Evolutionary conservation across 64 coral and sea anemone species (phyloP).

Genomic region (Stichodactyla helianthus): DNA sequence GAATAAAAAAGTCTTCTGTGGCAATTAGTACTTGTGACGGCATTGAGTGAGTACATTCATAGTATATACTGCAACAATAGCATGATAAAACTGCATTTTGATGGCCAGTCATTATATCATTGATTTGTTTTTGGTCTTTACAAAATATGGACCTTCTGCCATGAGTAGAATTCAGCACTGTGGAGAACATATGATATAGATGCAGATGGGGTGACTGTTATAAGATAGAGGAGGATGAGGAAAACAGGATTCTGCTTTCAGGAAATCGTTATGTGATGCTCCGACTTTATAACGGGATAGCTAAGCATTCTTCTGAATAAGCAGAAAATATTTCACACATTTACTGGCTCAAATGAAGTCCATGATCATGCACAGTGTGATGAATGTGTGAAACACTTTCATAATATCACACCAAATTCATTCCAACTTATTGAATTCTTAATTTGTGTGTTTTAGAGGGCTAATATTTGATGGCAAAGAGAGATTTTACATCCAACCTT

Average conservation of each 20-base stretch:
- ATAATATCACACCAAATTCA: too few relatives aligned
- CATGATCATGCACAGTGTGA: too few relatives aligned
- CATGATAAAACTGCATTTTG: background rate
- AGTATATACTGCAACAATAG: background rate
- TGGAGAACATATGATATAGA: background rate
- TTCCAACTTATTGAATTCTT: background rate
- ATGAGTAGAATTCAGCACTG: background rate
- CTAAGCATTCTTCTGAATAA: too few relatives aligned
- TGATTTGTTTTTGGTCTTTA: background rate
- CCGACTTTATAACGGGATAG: too few relatives aligned
- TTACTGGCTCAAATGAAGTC: too few relatives aligned
- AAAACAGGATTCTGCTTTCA: too few relatives aligned
- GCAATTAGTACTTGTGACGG: slow-evolving; percentile 53
- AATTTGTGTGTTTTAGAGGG: slow-evolving; percentile 14
- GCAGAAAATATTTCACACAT: too few relatives aligned
- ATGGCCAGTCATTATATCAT: background rate
- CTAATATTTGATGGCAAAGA: slow-evolving; percentile 63
- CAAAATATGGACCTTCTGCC: background rate
- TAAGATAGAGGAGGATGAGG: too few relatives aligned
- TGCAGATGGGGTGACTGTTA: background rate
- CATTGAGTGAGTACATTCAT: slow-evolving; percentile 41
- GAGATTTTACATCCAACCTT: slow-evolving; percentile 51
- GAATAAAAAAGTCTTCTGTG: slow-evolving; percentile 30
- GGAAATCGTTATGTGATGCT: too few relatives aligned
- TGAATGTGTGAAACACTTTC: too few relatives aligned